Percentiles rank a stretch among this genome's conserved stretches.
phyloP scores from a whole-genome alignment of 2,797 vertebrate species.

The Rhinatrema bivittatum region DNA sequence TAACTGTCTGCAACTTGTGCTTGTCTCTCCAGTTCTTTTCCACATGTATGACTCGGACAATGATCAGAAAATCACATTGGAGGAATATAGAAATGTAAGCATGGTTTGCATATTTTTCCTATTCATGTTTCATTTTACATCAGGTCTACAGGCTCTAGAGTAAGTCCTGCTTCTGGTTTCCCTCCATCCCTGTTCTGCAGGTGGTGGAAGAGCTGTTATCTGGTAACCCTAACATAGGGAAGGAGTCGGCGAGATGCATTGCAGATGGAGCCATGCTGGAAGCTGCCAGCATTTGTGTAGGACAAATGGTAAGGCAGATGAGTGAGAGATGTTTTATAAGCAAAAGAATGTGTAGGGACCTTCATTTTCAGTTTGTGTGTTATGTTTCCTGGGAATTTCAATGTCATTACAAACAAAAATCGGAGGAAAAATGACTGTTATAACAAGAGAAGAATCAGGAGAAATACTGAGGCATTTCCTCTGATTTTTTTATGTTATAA shows the following conservation, averaged over 20 bases:
- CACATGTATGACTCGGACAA: slow-evolving; percentile 94
- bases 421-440: too few species aligned
- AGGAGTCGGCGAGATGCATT: slow-evolving; percentile 64
- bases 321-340: too few species aligned
- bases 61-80: slow-evolving; percentile 82
- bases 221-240: slow-evolving; percentile 67
- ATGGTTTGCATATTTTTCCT: too few species aligned
- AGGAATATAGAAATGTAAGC: slow-evolving; percentile 82
- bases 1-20: fast-evolving
- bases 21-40: slow-evolving; percentile 73
- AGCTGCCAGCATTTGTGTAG: slow-evolving; percentile 79
- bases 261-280: slow-evolving; percentile 94
- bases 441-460: too few species aligned
- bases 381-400: too few species aligned
- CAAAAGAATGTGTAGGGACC: too few species aligned
- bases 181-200: slow-evolving; percentile 36
- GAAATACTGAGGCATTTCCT: too few species aligned
- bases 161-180: neutral
- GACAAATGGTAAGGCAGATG: slow-evolving; percentile 81
- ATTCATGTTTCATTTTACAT: too few species aligned
- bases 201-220: slow-evolving; percentile 87
- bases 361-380: too few species aligned
- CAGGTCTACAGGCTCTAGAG: neutral
- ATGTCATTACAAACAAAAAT: too few species aligned
- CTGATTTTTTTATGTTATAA: too few species aligned